Evolutionary conservation across 2,888 invertebrate species (phyloP).

Genomic region (Drosophila borborema): DNA sequence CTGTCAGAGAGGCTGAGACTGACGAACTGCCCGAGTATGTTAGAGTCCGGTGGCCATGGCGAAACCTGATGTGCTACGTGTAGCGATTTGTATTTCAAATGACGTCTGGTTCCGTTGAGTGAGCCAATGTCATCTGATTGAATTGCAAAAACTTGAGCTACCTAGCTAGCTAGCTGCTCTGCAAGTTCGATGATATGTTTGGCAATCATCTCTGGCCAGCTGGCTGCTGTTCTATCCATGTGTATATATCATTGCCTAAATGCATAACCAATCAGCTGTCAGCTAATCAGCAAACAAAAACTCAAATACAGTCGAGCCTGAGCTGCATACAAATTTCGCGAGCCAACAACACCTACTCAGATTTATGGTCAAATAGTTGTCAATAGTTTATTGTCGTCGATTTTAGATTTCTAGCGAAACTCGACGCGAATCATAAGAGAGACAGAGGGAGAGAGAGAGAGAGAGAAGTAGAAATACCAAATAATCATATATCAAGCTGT

Average conservation of each 20-base stretch:
- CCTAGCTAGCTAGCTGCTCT: slow-evolving; percentile 25
- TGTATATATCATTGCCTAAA: slow-evolving; percentile 16
- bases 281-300: slow-evolving; percentile 22
- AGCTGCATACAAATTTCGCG: slow-evolving; percentile 43
- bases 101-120: slow-evolving; percentile 77
- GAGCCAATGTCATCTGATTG: slow-evolving; percentile 70
- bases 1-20: slow-evolving; percentile 36
- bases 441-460: background rate
- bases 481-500: slow-evolving; percentile 20
- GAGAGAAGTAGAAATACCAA: slow-evolving; percentile 4
- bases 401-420: slow-evolving; percentile 25
- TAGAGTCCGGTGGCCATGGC: slow-evolving; percentile 48
- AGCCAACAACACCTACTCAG: slow-evolving; percentile 10
- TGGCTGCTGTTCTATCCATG: slow-evolving; percentile 31
- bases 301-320: slow-evolving; percentile 14
- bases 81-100: slow-evolving; percentile 78
- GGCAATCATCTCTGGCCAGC: slow-evolving; percentile 45
- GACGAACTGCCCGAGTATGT: slow-evolving; percentile 27
- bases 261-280: slow-evolving; percentile 29
- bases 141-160: slow-evolving; percentile 65
- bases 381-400: slow-evolving; percentile 27
- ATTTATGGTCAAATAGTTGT: slow-evolving; percentile 42
- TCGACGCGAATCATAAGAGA: background rate
- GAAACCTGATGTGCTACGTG: slow-evolving; percentile 74
- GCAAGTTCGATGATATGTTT: slow-evolving; percentile 50